Percentiles rank a stretch among this genome's conserved stretches.
Evolutionary conservation across 2,888 invertebrate species (phyloP).

Genomic region (Leucoma salicis): DNA sequence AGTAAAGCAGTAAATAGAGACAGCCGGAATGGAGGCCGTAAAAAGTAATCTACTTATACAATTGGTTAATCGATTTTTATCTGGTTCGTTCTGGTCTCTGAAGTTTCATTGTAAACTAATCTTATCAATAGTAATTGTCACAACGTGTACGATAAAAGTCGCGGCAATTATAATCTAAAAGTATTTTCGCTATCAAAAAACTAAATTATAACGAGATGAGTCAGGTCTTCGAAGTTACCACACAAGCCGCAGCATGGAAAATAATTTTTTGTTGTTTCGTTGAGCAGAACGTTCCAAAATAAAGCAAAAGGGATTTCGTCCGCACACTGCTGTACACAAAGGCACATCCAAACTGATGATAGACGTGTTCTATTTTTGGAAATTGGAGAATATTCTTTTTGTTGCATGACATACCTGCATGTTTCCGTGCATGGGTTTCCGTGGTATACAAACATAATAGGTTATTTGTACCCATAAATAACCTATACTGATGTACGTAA

Average conservation of each 20-base stretch:
- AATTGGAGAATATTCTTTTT: constrained; percentile 31
- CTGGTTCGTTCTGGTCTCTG: constrained; percentile 13
- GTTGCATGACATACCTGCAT: constrained; percentile 27
- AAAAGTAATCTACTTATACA: constrained; percentile 23
- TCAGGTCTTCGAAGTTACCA: too few species aligned
- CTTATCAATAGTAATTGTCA: too few species aligned
- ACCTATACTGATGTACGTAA: too few species aligned
- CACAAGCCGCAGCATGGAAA: too few species aligned
- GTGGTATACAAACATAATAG: too few species aligned
- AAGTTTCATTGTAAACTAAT: constrained; percentile 8
- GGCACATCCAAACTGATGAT: constrained; percentile 25
- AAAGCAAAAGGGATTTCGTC: constrained; percentile 40
- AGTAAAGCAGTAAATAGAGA: constrained; percentile 26
- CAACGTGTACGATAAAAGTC: too few species aligned
- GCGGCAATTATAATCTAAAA: too few species aligned
- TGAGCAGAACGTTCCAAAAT: constrained; percentile 35
- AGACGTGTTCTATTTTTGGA: constrained; percentile 29
- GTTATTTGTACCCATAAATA: too few species aligned
- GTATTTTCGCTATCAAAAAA: too few species aligned
- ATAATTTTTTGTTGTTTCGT: constrained; percentile 32
- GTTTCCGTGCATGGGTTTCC: too few species aligned
- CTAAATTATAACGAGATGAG: too few species aligned
- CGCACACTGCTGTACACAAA: constrained; percentile 32
- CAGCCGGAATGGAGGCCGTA: constrained; percentile 23
- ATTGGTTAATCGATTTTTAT: constrained; percentile 29